Base-by-base conservation (phyloP, 2,113 vertebrate species). In the Leptocoma aspasia region DNA sequence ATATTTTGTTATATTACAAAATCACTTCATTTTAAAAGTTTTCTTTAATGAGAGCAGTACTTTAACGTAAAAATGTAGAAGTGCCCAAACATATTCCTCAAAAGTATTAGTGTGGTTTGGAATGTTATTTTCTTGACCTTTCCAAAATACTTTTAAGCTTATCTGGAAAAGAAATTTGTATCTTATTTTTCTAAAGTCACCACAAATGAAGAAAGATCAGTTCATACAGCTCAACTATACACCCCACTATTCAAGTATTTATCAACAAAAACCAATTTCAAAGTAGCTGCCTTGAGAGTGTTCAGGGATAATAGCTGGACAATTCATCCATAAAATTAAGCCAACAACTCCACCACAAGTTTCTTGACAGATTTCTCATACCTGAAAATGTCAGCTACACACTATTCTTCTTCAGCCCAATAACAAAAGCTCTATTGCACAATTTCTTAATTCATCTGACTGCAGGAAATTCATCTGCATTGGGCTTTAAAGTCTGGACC, bases 251-350 rank as follows among this genome's bases (percentile, higher is more conserved):
- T 93, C 71, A 80, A 82, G 75, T 83, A 95, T 95, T 92, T 95
- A 82, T 93, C 88, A 95, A 90, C 66, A 83, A 76, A 93, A 97
- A 92, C 56, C 79, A 93, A 86, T 95, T 94, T 95, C 71, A 83
- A 94, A 94, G 61, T 59, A 87, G 81, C 56, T 92, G 86, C 81
- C 69, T 87, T 82, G 56, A 4, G 5, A 91, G 33, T 3, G 16
- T 63, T 81, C 71, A 83, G 68, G 68, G 49, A 78, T 92, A 88
- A 96, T 17, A 93, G 86, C 45, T 92, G 72, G 76, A 90, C 83
- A 94, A 86, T 81, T 93, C 89, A 94, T 57, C 76, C 91, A 95
- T 75, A 97, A 96, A 94, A 93, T 94, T 94, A 95, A 96, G 82
- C 22, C 79, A 93, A 86, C 76, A 90, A 69, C 84, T 88, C 42